Percentiles rank a stretch among this genome's conserved stretches.
These are phyloP conservation scores for Seriola quinqueradiata DNA, from an alignment of 2,113 vertebrate species.

Conservation along the genomic window DNA sequence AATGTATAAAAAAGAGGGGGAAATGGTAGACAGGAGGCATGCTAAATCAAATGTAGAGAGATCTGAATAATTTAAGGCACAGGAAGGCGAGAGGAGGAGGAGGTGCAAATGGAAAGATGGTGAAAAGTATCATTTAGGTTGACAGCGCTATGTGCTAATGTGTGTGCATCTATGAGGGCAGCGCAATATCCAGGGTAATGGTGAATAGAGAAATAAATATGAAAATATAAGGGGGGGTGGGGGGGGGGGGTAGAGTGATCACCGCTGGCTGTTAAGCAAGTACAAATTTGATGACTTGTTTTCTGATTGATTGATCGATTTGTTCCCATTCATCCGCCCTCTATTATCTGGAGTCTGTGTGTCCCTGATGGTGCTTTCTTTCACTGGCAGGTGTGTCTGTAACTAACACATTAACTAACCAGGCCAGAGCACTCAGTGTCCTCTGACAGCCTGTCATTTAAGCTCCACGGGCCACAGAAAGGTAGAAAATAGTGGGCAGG, in stretches of 20 bases:
- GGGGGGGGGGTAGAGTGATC: conserved; percentile 34
- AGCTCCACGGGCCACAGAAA: conserved; percentile 55
- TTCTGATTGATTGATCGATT: conserved; percentile 63
- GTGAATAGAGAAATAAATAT: conserved; percentile 72
- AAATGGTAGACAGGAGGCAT: conserved; percentile 84
- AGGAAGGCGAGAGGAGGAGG: conserved; percentile 80
- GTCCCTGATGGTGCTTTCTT: conserved; percentile 54
- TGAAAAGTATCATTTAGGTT: conserved; percentile 88
- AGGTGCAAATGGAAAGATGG: conserved; percentile 82
- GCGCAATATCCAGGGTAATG: conserved; percentile 71
- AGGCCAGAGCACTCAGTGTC: conserved; percentile 68
- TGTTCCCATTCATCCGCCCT: conserved; percentile 42
- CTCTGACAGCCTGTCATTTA: conserved; percentile 77
- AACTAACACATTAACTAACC: conserved; percentile 72
- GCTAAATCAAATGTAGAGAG: conserved; percentile 87
- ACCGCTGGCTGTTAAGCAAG: conserved; percentile 61
- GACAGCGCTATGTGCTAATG: conserved; percentile 83
- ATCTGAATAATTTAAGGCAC: conserved; percentile 88
- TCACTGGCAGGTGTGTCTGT: conserved; percentile 71
- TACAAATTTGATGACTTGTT: conserved; percentile 67
- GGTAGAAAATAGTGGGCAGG: conserved; percentile 32
- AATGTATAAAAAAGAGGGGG: conserved; percentile 85
- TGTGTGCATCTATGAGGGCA: conserved; percentile 79
- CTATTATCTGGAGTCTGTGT: conserved; percentile 24
- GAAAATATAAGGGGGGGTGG: conserved; percentile 56